These are phyloP conservation scores for Acanthosepion lycidas DNA, from an alignment of 2,888 invertebrate genomes.

Conservation along the genomic window DNA sequence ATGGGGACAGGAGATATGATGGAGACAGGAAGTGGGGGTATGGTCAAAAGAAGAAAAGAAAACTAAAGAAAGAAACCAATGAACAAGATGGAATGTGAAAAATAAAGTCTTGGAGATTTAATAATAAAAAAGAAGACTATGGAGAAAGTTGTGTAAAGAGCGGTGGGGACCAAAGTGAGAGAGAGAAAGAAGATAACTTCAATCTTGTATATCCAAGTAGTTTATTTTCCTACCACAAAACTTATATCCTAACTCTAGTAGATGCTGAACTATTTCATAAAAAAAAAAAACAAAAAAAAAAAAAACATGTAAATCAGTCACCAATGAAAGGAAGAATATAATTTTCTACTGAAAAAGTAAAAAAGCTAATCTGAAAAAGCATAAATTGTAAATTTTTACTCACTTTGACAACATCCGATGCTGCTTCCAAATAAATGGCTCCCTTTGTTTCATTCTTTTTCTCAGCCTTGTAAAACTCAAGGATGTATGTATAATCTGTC, in stretches of 20 bases:
- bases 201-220: too few species aligned
- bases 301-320: background rate
- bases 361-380: background rate
- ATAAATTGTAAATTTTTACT: background rate
- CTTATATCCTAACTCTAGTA: background rate
- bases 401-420: conserved; percentile 87
- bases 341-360: too few species aligned
- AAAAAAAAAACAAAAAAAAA: background rate
- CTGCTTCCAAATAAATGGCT: conserved; percentile 94
- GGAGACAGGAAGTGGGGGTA: background rate
- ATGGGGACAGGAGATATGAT: background rate
- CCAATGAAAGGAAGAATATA: background rate
- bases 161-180: background rate
- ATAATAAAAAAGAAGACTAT: background rate
- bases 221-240: background rate
- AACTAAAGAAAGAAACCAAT: too few species aligned
- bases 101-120: background rate
- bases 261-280: background rate
- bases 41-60: too few species aligned
- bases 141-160: background rate
- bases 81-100: too few species aligned
- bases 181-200: background rate
- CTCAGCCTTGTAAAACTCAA: conserved; percentile 94
- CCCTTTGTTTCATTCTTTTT: conserved; percentile 90
- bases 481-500: conserved; percentile 91